phyloP scores from a whole-genome alignment of 2,113 vertebrate species.

The Columba janthina region DNA sequence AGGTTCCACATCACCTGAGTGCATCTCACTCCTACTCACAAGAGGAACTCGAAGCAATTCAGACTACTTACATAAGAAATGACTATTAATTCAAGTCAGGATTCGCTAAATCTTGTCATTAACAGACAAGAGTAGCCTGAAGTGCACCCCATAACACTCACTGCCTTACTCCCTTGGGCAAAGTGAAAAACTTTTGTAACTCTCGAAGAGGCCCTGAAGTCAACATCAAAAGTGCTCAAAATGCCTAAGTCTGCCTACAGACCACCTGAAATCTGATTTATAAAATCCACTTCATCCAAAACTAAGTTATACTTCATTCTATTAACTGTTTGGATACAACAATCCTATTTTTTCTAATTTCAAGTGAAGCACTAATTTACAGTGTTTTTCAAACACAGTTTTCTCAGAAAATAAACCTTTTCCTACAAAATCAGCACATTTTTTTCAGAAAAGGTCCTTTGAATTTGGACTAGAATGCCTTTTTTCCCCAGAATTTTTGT shows the following conservation, averaged over 20 bases:
- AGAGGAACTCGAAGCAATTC: fast-evolving
- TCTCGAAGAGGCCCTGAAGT: background rate
- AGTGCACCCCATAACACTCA: fast-evolving
- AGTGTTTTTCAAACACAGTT: background rate
- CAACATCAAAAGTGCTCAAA: background rate
- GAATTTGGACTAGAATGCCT: background rate
- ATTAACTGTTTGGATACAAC: background rate
- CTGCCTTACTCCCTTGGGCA: background rate
- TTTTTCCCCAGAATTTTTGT: background rate
- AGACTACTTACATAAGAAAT: background rate
- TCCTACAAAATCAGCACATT: background rate
- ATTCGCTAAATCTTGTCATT: background rate
- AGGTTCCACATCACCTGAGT: background rate
- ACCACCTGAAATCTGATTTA: background rate
- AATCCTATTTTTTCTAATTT: background rate
- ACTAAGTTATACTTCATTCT: background rate
- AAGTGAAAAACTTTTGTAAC: background rate
- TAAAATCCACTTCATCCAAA: background rate
- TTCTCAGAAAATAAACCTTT: background rate
- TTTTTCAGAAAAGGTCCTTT: background rate
- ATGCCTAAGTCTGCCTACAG: background rate
- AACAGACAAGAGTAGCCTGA: fast-evolving
- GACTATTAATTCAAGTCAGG: background rate
- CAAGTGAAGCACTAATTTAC: background rate
- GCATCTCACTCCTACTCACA: fast-evolving